Evolutionary conservation across 2,113 vertebrate genomes (phyloP).

Genomic region (Ochotona curzoniae): DNA sequence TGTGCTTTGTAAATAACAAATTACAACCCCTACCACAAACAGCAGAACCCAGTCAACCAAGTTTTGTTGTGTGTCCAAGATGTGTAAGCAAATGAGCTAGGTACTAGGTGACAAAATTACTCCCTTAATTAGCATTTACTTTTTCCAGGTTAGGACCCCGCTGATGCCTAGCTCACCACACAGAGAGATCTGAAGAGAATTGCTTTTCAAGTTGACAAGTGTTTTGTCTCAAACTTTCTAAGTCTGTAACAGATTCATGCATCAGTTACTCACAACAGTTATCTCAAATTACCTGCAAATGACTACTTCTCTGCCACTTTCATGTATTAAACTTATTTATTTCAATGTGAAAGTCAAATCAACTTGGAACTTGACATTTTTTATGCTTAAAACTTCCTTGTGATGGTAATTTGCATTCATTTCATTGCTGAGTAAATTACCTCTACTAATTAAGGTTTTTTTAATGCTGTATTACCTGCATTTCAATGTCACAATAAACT

Average conservation of each 20-base stretch:
- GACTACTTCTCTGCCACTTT: slow-evolving; percentile 76
- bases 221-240: slow-evolving; percentile 71
- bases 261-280: slow-evolving; percentile 77
- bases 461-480: slow-evolving; percentile 8
- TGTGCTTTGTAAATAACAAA: neutral
- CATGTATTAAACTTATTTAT: slow-evolving; percentile 82
- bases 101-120: neutral
- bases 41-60: slow-evolving; percentile 12
- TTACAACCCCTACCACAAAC: slow-evolving; percentile 35
- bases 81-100: neutral
- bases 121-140: neutral
- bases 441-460: slow-evolving; percentile 64
- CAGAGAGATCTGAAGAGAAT: slow-evolving; percentile 45
- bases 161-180: slow-evolving; percentile 61
- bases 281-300: slow-evolving; percentile 80
- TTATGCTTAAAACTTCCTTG: slow-evolving; percentile 72
- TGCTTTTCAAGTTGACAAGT: slow-evolving; percentile 70
- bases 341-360: slow-evolving; percentile 82
- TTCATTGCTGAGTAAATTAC: slow-evolving; percentile 33
- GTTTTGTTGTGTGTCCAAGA: neutral
- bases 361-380: slow-evolving; percentile 64
- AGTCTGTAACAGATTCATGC: slow-evolving; percentile 70
- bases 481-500: slow-evolving; percentile 49
- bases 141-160: slow-evolving; percentile 31
- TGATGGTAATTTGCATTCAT: slow-evolving; percentile 64